Conservation (phyloP, 64 coral and sea anemone species). For the Pachyseris speciosa region DNA sequence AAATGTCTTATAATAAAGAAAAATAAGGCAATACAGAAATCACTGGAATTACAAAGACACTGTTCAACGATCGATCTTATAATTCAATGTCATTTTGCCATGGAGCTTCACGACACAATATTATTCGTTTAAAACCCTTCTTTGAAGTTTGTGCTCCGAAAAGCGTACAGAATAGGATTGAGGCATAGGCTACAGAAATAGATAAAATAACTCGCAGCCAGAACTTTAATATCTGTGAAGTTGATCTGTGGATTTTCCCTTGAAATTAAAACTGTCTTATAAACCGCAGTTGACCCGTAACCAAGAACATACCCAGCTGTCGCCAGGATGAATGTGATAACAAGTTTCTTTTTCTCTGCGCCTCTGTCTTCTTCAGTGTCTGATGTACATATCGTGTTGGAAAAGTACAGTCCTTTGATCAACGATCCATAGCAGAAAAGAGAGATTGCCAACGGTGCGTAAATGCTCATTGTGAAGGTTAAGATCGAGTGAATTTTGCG, state of each 20-base stretch:
- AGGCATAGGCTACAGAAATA: neutral
- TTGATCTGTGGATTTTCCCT: no score
- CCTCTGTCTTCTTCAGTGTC: neutral
- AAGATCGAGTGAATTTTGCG: neutral
- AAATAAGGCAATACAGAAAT: no score
- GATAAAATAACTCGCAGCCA: no score
- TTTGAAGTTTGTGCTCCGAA: neutral
- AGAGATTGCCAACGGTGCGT: neutral
- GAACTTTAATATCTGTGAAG: no score
- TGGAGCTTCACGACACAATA: neutral
- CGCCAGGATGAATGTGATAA: neutral
- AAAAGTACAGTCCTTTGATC: conserved; percentile 61
- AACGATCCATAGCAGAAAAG: conserved; percentile 36
- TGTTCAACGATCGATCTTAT: no score
- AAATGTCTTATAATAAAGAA: no score
- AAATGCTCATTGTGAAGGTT: neutral
- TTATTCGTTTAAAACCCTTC: neutral
- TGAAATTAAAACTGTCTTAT: neutral
- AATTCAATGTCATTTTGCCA: neutral
- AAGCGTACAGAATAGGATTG: neutral
- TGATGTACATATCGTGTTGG: conserved; percentile 13
- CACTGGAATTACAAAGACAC: no score
- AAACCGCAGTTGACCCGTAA: neutral
- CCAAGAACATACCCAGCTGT: neutral
- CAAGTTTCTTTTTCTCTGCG: conserved; percentile 29